Evolutionary conservation across 1,140 invertebrate species (phyloP), one percentile per base, ranked within the genome.

Genomic region (Orchesella cincta): DNA sequence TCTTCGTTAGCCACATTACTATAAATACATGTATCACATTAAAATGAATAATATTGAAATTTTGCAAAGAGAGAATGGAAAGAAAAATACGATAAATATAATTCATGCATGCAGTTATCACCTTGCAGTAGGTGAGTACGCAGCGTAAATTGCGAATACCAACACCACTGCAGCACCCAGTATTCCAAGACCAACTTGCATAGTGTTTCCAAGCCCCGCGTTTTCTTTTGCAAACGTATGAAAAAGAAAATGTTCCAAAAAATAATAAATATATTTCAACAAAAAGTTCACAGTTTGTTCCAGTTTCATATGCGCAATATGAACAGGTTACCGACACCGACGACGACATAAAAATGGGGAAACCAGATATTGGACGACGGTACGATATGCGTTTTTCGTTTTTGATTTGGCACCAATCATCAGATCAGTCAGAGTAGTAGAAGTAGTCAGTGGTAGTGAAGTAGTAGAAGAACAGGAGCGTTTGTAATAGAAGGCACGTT

Each of bases 61-160:
- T 57, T 12, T 18, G 52, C 8, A 57, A 14, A 26, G 23, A 5
- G 8, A 18, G 5, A 46, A 57, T 14, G n/a, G 8, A 57, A 16
- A 57, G n/a, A 46, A 46, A 18, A 46, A 46, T 46, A 46, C 5
- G 18, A 57, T 57, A 57, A 46, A 57, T 57, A 26, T 57, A 3
- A 57, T n/a, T 46, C 39, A 23, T 57, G 52, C 52, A 57, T 67
- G 62, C 31, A 67, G 31, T 67, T 33, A 67, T 67, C 62, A 67
- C 62, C 62, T 67, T 67, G 62, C 31, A 26, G n/a, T n/a, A 46
- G 62, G 62, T 33, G 62, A 67, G 62, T 67, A 67, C 26, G 28
- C 31, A 67, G 62, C 62, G 62, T 67, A 67, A 67, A 67, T 67
- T 31, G 62, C 62, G 31, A 67, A 67, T 23, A 67, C 62, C 62